These are phyloP conservation scores for Phenacoccus solenopsis DNA, from an alignment of 1,140 invertebrate species.

Conservation along the genomic window DNA sequence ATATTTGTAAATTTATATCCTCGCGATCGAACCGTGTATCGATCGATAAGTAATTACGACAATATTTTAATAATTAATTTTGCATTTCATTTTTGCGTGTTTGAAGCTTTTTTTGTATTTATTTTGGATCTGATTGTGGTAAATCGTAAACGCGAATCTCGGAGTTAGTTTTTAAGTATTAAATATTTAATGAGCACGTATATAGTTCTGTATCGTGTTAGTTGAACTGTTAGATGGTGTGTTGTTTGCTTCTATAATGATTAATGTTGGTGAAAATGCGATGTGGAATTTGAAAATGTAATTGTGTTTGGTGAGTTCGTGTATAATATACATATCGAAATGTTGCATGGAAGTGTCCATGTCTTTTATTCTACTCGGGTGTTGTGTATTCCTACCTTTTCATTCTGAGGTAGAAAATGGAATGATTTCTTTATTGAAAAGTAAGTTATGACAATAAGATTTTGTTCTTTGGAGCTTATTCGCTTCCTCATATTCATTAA, in stretches of 20 bases:
- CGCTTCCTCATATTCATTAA: no score
- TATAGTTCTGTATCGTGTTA: no score
- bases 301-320: no score
- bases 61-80: not conserved
- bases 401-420: not conserved
- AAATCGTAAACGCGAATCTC: not conserved
- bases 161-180: not conserved
- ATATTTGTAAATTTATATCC: not conserved
- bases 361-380: not conserved
- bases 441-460: no score
- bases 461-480: no score
- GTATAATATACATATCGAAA: not conserved
- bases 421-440: no score
- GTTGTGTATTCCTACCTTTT: no score
- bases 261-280: no score
- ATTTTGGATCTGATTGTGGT: not conserved
- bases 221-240: not conserved
- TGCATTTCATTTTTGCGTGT: not conserved
- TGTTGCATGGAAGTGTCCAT: not conserved
- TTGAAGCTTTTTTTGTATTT: not conserved
- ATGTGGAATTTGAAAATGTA: no score
- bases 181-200: not conserved
- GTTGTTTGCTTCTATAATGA: no score
- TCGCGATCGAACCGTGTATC: not conserved
- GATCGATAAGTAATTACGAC: slow-evolving; percentile 1